Conservation (phyloP, 2,113 vertebrate species). For the Apeltes quadracus region DNA sequence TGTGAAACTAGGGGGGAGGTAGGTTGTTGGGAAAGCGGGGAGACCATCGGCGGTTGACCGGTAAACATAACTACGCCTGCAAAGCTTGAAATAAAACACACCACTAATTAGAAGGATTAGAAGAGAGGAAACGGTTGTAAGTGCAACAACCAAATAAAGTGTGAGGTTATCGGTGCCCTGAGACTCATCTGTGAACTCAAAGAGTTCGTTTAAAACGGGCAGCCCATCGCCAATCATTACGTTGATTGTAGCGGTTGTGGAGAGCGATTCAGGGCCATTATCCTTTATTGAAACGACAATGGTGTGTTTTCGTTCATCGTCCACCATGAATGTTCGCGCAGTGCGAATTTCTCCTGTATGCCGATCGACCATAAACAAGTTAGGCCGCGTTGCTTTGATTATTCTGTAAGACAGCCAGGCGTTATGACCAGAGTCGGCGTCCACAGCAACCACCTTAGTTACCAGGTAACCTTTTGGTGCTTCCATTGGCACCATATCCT, state of each 20-base stretch:
- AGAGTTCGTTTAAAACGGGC: constrained; percentile 69
- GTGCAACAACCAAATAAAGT: constrained; percentile 76
- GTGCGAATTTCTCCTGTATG: constrained; percentile 76
- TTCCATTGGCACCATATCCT: constrained; percentile 79
- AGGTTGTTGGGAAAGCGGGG: constrained; percentile 72
- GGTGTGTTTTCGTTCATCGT: constrained; percentile 67
- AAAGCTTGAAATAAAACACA: constrained; percentile 71
- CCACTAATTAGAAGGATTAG: constrained; percentile 67
- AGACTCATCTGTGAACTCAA: constrained; percentile 58
- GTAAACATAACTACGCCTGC: constrained; percentile 59
- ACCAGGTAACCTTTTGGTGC: constrained; percentile 83
- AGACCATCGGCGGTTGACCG: constrained; percentile 62
- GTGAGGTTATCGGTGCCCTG: constrained; percentile 59
- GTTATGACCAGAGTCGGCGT: constrained; percentile 78
- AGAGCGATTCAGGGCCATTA: constrained; percentile 71
- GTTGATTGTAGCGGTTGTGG: constrained; percentile 72
- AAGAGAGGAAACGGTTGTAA: constrained; percentile 68
- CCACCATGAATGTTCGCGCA: constrained; percentile 60
- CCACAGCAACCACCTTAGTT: constrained; percentile 83
- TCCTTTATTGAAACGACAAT: constrained; percentile 71
- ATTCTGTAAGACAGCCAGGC: constrained; percentile 78
- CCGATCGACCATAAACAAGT: constrained; percentile 68
- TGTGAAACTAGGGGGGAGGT: constrained; percentile 63
- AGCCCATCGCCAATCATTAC: constrained; percentile 65
- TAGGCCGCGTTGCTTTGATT: constrained; percentile 66